These are phyloP conservation scores for Diloba caeruleocephala DNA, from an alignment of 2,888 invertebrate genomes.

Conservation along the genomic window DNA sequence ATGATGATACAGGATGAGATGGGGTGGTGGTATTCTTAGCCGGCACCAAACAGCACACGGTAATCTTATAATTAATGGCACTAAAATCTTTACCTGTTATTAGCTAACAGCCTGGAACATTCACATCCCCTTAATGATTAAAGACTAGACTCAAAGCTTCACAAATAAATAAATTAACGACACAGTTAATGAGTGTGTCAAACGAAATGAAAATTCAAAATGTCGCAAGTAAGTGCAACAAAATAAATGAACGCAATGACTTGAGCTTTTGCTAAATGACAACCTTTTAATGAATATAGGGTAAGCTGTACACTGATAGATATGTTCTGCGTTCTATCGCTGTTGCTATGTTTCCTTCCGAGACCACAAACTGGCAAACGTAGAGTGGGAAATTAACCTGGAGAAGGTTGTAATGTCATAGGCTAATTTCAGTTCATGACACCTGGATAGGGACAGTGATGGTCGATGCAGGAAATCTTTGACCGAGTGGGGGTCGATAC, in stretches of 20 bases:
- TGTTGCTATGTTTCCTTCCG: not conserved
- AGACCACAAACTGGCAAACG: not conserved
- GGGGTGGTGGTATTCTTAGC: too few relatives aligned
- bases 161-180: constrained; percentile 51
- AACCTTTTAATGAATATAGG: constrained; percentile 46
- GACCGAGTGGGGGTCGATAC: too few relatives aligned
- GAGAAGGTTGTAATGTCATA: too few relatives aligned
- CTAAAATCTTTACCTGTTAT: too few relatives aligned
- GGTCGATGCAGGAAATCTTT: too few relatives aligned
- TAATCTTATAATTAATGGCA: too few relatives aligned
- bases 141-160: constrained; percentile 36
- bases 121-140: constrained; percentile 27
- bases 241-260: constrained; percentile 76
- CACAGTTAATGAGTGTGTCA: constrained; percentile 57
- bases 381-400: too few relatives aligned
- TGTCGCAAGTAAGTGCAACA: constrained; percentile 60
- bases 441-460: too few relatives aligned
- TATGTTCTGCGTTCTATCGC: not conserved
- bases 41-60: too few relatives aligned
- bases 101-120: not conserved
- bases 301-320: constrained; percentile 24
- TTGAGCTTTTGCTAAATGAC: constrained; percentile 69
- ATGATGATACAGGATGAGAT: too few relatives aligned
- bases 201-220: constrained; percentile 59
- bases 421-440: too few relatives aligned